Conservation (phyloP, 2,888 invertebrate species). For the Trichopria drosophilae region DNA sequence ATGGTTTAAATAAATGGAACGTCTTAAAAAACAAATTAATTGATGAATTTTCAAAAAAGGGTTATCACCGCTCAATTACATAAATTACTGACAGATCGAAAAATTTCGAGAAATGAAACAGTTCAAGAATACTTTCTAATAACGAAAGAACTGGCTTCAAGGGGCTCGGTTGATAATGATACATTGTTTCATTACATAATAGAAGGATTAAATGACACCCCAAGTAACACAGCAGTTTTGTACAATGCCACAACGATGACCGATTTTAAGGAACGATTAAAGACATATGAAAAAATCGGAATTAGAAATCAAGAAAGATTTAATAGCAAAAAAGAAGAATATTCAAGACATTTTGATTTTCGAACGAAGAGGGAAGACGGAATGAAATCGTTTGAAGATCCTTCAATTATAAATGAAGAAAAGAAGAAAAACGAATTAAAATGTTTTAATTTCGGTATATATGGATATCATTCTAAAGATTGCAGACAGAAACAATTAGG, state of each 20-base stretch:
- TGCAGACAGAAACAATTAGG: constrained; percentile 1
- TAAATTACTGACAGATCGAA: constrained; percentile 3
- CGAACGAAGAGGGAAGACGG: not conserved
- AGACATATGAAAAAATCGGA: constrained; percentile 8
- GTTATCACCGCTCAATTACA: constrained; percentile 11
- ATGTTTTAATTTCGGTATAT: constrained; percentile 12
- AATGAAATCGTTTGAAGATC: not conserved
- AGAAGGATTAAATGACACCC: not conserved
- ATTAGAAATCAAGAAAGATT: not conserved
- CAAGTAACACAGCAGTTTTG: constrained; percentile 3
- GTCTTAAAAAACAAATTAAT: constrained; percentile 3
- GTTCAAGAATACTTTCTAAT: constrained; percentile 8
- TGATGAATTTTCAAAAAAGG: constrained; percentile 8
- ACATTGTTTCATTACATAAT: constrained; percentile 9
- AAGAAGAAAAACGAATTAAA: not conserved
- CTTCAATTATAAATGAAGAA: not conserved
- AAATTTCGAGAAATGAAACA: constrained; percentile 13
- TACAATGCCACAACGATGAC: constrained; percentile 1
- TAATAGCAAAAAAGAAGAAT: not conserved
- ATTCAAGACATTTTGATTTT: not conserved
- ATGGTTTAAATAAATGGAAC: constrained; percentile 32
- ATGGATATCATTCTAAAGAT: not conserved
- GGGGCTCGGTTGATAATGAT: not conserved
- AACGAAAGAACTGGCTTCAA: constrained; percentile 6
- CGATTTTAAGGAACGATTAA: constrained; percentile 11